Evolutionary conservation across 2,888 invertebrate species (phyloP), one percentile per base, ranked within the genome.

Genomic region (Notodonta ziczac): DNA sequence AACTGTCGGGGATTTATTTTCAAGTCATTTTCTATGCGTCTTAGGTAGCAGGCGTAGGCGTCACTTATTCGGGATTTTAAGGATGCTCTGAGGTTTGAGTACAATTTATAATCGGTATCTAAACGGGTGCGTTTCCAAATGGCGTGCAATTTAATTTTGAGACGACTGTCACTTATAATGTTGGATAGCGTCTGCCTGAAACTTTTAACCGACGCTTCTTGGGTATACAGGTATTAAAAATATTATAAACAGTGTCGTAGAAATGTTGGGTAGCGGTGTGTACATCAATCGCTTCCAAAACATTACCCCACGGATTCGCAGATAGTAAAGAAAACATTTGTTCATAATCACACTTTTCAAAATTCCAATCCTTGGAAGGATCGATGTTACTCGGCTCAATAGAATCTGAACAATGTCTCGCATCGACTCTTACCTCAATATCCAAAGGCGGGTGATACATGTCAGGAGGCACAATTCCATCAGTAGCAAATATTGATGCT

Each of bases 321-420:
- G 14, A 16, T 51, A 14, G 39, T n/a, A 40, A 40, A 44, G 7
- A 8, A 44, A 24, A 12, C 13, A 24, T 13, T 16, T 13, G 24
- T 5, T 52, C 44, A 42, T 57, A 4, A 14, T 44, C 58, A 35
- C 40, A 16, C n/a, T n/a, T 59, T 40, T 50, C 32, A 12, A 44
- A 44, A 12, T 44, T 39, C 5, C 14, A 2, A 7, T 32, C n/a
- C 10, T 14, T 53, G 32, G 40, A 32, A 16, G 58, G 40, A 12
- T 44, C 46, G 16, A 46, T 9, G 44, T 44, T 24, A 44, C 56
- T 56, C 14, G 44, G 44, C 10, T 44, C 44, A 4, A 44, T 9
- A 9, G 0, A 12, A 4, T 44, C 44, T 12, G 9, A 12, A 12
- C 10, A 44, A 4, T 44, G 9, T 4, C 12, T 4, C 12, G 44